Evolutionary conservation across 2,888 invertebrate species (phyloP), one percentile per base, ranked within the genome.

Genomic region (Uloborus plumipes): DNA sequence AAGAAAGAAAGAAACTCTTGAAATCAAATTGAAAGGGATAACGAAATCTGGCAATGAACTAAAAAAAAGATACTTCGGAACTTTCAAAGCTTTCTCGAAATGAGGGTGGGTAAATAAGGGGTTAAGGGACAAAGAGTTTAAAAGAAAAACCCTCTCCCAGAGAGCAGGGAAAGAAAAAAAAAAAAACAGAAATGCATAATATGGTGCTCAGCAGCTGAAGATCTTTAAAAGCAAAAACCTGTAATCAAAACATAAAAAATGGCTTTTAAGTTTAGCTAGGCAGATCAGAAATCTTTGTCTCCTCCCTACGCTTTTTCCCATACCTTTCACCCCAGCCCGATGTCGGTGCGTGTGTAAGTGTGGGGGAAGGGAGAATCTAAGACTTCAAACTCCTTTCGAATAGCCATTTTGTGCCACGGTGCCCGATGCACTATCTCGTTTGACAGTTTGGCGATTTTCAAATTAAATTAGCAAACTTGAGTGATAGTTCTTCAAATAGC

Each of bases 311-410:
- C 14, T 59, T 59, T n/a, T 20, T 59, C 20, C 22, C 22, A 14
- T 64, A 64, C 64, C 64, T 64, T 64, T 64, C 80, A 74, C 80
- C 73, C 70, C 70, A 55, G 80, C 67, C 64, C 69, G 69, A 69
- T 64, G 74, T 66, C 66, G 72, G 50, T 22, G 64, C 18, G 55
- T 20, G 64, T 39, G 26, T 18, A 61, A 49, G 61, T 20, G 22
- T 49, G 55, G 74, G 74, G 58, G 65, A 31, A 47, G 49, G 26
- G 73, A 53, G 50, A 31, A 39, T 39, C 39, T 39, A 39, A 39
- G 39, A 39, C 3, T 39, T 39, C 39, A 39, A 39, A 39, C 39
- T 39, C 9, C 39, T 39, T 11, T 39, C 39, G 1, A 39, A 7
- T 39, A 2, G 26, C 39, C 39, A 39, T 39, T 39, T 39, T 39